These are phyloP conservation scores for Plumapathes pennacea DNA, from an alignment of 92 coral and sea anemone species.

Conservation along the genomic window DNA sequence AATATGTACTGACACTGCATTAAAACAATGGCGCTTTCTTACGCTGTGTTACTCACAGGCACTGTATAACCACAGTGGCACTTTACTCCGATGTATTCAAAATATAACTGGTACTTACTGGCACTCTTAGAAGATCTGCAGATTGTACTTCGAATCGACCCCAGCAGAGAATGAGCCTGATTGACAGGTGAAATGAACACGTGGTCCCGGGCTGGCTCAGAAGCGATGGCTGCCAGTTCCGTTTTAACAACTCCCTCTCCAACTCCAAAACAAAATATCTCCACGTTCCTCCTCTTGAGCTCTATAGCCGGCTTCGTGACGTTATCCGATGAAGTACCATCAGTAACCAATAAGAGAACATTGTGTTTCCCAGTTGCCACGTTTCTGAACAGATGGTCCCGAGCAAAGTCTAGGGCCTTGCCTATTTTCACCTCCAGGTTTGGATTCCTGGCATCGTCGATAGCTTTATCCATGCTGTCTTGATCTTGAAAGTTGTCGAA, in stretches of 20 bases:
- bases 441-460: constrained; percentile 81
- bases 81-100: too few relatives aligned
- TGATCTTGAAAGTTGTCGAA: constrained; percentile 72
- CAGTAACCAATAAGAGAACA: constrained; percentile 80
- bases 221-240: constrained; percentile 80
- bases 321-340: constrained; percentile 88
- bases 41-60: too few relatives aligned
- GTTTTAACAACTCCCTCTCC: constrained; percentile 66
- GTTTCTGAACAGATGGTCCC: constrained; percentile 61
- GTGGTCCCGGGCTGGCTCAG: constrained; percentile 68
- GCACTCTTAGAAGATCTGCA: constrained; percentile 9
- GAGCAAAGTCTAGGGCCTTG: constrained; percentile 73
- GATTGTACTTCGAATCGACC: constrained; percentile 42
- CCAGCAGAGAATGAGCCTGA: constrained; percentile 41
- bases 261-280: constrained; percentile 83
- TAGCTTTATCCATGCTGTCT: constrained; percentile 76
- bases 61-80: too few relatives aligned
- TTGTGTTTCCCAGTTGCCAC: constrained; percentile 63
- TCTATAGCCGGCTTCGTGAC: constrained; percentile 76
- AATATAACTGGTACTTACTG: too few relatives aligned
- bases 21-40: too few relatives aligned
- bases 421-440: constrained; percentile 72
- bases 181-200: constrained; percentile 71
- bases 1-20: too few relatives aligned
- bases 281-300: constrained; percentile 77